Conservation (phyloP, 2,888 invertebrate genomes). For the Sarcophaga variegata region DNA sequence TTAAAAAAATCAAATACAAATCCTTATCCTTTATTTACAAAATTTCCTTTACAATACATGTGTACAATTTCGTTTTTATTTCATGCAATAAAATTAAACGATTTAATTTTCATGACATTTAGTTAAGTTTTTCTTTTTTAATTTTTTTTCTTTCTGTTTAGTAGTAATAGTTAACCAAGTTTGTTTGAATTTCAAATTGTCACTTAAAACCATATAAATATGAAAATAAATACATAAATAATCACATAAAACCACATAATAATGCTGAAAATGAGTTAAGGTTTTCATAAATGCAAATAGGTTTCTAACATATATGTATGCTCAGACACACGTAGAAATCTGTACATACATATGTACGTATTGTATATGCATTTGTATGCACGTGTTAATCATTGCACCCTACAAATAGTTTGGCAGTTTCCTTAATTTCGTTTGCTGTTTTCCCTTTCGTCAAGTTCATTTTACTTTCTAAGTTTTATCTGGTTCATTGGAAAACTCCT, state of each 20-base stretch:
- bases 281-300: neutral
- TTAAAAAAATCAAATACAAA: no score
- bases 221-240: constrained; percentile 49
- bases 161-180: constrained; percentile 31
- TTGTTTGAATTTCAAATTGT: constrained; percentile 19
- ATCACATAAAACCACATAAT: constrained; percentile 54
- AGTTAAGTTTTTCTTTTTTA: neutral
- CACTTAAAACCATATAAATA: constrained; percentile 58
- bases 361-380: neutral
- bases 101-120: neutral
- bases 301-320: neutral
- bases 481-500: no score
- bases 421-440: no score
- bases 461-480: no score
- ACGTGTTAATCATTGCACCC: neutral
- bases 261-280: constrained; percentile 36
- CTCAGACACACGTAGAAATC: neutral
- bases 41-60: no score
- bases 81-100: no score
- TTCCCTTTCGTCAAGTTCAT: no score
- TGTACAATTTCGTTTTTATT: no score
- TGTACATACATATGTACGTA: neutral
- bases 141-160: neutral
- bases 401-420: neutral
- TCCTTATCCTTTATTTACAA: no score